Base-by-base conservation (phyloP, 2,797 vertebrate genomes). In the Xiphorhynchus erythropygius region DNA sequence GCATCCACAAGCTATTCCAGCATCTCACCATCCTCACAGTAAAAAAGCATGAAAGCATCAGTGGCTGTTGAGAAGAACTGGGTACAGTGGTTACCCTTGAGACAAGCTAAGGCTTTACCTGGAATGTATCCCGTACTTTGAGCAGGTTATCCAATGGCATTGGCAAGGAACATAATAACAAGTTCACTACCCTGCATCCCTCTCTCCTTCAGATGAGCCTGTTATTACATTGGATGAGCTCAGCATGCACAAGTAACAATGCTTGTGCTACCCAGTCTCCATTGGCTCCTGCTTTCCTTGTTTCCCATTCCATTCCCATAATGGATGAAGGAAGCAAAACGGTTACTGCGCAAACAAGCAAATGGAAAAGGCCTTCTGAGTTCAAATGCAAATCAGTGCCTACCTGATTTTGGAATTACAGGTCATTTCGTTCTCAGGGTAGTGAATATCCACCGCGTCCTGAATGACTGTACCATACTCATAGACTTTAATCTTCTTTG, bases 391-490 rank as follows among this genome's bases (percentile, higher is more conserved):
- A 95, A 95, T 46, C 81, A 62, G 32, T 5, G 37, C 95, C 87
- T 97, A 99, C 99, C 99, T 99, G 98, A 99, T 99, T 99, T 99
- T 99, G 90, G 99, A 99, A 98, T 99, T 99, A 97, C 99, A 99
- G 69, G 99, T 99, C 99, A 99, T 99, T 98, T 99, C 99, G 71
- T 99, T 99, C 94, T 99, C 99, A 24, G 99, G 99, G 97, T 99
- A 99, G 97, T 99, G 99, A 97, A 99, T 99, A 98, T 99, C 99
- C 97, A 99, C 99, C 0, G 99, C 99, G 15, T 99, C 99, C 97
- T 99, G 99, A 97, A 99, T 99, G 96, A 99, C 99, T 25, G 99
- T 99, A 96, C 99, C 99, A 50, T 99, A 99, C 91, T 99, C 99
- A 96, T 99, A 99, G 91, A 99, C 99, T 97, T 99, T 99, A 97